These are phyloP conservation scores for Corythoichthys haematopterus DNA, from an alignment of 2,113 vertebrate species.

Conservation along the genomic window DNA sequence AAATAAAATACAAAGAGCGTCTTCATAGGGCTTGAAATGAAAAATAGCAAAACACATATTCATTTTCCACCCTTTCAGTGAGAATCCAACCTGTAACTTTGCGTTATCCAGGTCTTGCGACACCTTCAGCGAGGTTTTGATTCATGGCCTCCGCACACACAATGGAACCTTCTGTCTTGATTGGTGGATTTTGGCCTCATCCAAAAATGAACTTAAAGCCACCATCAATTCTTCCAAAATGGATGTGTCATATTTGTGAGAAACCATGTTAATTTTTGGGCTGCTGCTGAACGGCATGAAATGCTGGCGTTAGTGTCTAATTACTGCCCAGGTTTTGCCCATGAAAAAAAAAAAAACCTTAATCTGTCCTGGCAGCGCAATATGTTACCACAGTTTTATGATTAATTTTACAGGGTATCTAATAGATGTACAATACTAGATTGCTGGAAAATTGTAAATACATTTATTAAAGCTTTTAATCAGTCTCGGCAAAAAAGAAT, in stretches of 20 bases:
- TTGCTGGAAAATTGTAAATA: conserved; percentile 97
- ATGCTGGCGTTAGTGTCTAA: conserved; percentile 87
- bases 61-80: neutral
- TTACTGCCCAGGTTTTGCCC: conserved; percentile 95
- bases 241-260: conserved; percentile 27
- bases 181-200: conserved; percentile 20
- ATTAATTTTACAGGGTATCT: conserved; percentile 99
- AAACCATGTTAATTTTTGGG: conserved; percentile 24
- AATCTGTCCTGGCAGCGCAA: conserved; percentile 97
- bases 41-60: neutral
- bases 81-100: neutral
- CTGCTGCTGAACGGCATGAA: conserved; percentile 85
- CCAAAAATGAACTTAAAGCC: conserved; percentile 48
- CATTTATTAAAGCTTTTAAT: conserved; percentile 99
- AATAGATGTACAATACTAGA: conserved; percentile 99
- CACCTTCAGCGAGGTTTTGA: conserved; percentile 19
- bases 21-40: no score
- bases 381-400: conserved; percentile 98
- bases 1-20: no score
- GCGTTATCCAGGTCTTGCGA: conserved; percentile 7
- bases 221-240: conserved; percentile 49
- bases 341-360: conserved; percentile 92
- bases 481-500: conserved; percentile 96
- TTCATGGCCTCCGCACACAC: conserved; percentile 14
- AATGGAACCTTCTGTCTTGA: conserved; percentile 19